phyloP scores from a whole-genome alignment of 2,797 vertebrate species.

The Parotocinclus haroldoi region DNA sequence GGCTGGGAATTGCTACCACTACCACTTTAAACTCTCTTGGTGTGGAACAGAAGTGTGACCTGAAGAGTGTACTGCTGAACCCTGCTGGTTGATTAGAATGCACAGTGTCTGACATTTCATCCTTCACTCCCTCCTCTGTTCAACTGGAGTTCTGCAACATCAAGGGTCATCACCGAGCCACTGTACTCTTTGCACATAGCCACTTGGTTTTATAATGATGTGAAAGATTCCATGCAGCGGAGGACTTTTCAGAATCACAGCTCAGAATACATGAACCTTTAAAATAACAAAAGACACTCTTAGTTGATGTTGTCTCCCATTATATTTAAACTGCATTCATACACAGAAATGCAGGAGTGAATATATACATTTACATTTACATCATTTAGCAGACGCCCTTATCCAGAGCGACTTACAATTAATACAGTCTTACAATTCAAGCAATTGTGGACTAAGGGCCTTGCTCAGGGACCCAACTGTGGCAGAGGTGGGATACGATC shows the following conservation, averaged over 20 bases:
- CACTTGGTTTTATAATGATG: not conserved
- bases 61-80: slow-evolving; percentile 4
- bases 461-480: no score
- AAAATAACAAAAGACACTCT: not conserved
- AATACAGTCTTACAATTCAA: no score
- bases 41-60: slow-evolving; percentile 6
- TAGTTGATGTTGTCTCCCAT: no score
- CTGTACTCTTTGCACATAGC: slow-evolving; percentile 11
- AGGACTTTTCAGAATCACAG: slow-evolving; percentile 6
- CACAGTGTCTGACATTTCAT: slow-evolving; percentile 27
- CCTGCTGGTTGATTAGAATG: slow-evolving; percentile 21
- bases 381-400: no score
- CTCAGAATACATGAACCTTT: slow-evolving; percentile 5
- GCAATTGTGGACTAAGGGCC: no score
- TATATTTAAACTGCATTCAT: no score
- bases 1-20: no score
- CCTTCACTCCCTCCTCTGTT: slow-evolving; percentile 47
- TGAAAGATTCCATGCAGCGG: slow-evolving; percentile 3
- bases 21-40: slow-evolving; percentile 1
- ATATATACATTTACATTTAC: no score
- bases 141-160: slow-evolving; percentile 38
- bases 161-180: slow-evolving; percentile 2
- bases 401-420: no score
- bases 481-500: no score
- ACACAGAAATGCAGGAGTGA: no score